phyloP scores from a whole-genome alignment of 2,888 invertebrate genomes.

The Chymomyza procnemis region DNA sequence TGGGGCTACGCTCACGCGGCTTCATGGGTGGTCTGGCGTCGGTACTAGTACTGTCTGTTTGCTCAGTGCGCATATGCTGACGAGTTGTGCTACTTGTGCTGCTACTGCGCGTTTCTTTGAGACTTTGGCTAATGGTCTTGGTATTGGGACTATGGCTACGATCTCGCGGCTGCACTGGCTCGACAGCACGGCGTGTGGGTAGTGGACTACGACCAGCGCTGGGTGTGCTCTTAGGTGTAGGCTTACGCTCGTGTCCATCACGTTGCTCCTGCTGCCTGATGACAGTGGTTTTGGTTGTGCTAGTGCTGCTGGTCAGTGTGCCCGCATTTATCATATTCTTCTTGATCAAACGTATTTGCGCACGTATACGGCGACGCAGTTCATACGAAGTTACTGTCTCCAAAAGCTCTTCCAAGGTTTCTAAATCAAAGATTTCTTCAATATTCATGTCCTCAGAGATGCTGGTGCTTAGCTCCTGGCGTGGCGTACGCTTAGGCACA shows the following conservation, averaged over 20 bases:
- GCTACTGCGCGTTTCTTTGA: conserved; percentile 31
- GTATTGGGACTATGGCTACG: conserved; percentile 40
- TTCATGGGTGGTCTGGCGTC: conserved; percentile 58
- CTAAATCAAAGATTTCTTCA: conserved; percentile 86
- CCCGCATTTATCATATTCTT: conserved; percentile 81
- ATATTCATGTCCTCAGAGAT: conserved; percentile 81
- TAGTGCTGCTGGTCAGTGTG: conserved; percentile 39
- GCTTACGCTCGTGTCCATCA: not conserved
- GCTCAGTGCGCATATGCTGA: conserved; percentile 31
- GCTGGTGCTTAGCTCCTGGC: conserved; percentile 79
- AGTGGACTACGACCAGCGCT: conserved; percentile 40
- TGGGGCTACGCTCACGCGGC: conserved; percentile 63
- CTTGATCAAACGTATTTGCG: conserved; percentile 87
- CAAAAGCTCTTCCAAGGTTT: conserved; percentile 85
- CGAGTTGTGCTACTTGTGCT: conserved; percentile 23
- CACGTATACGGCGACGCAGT: conserved; percentile 86
- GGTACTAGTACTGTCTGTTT: conserved; percentile 40
- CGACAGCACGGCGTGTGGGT: not conserved
- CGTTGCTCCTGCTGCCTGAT: conserved; percentile 22
- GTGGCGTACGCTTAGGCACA: conserved; percentile 80
- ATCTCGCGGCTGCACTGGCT: conserved; percentile 20
- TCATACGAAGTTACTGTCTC: conserved; percentile 88
- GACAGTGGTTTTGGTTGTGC: conserved; percentile 33
- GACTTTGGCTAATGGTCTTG: conserved; percentile 22
- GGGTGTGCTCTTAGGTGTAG: conserved; percentile 4